Conservation (phyloP, 2,888 invertebrate species). For the Trichogramma evanescens region DNA sequence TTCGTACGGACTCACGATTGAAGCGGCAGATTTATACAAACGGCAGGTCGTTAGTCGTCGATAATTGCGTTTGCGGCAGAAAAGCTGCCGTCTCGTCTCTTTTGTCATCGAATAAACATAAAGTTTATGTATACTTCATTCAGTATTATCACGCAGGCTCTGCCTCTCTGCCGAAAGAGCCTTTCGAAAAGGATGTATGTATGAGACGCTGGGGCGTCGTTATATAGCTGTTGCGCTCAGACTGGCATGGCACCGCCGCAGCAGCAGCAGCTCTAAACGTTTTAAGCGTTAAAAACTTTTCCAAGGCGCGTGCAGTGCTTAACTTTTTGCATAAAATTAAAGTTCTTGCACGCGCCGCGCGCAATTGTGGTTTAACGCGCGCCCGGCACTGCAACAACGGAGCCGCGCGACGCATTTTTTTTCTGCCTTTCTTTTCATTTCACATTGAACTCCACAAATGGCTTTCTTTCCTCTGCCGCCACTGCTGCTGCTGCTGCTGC, state of each 20-base stretch:
- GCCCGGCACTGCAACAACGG: slow-evolving; percentile 22
- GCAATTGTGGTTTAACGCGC: slow-evolving; percentile 34
- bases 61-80: too few relatives aligned
- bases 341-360: slow-evolving; percentile 27
- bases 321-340: slow-evolving; percentile 47
- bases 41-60: too few relatives aligned
- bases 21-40: too few relatives aligned
- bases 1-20: too few relatives aligned
- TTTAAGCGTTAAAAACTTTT: slow-evolving; percentile 29
- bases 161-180: too few relatives aligned
- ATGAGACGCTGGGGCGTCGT: too few relatives aligned
- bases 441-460: slow-evolving; percentile 8
- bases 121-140: too few relatives aligned
- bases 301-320: slow-evolving; percentile 35
- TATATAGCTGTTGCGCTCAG: not conserved
- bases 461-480: slow-evolving; percentile 17
- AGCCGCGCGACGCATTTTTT: slow-evolving; percentile 25
- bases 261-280: not conserved
- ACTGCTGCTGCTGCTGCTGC: slow-evolving; percentile 4
- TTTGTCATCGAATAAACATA: too few relatives aligned
- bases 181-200: too few relatives aligned
- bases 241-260: not conserved
- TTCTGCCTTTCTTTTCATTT: slow-evolving; percentile 19
- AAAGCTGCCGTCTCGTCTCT: too few relatives aligned
- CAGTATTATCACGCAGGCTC: too few relatives aligned